Evolutionary conservation across 2,113 vertebrate species (phyloP), one percentile per base, ranked within the genome.

Genomic region (Saiga tatarica): DNA sequence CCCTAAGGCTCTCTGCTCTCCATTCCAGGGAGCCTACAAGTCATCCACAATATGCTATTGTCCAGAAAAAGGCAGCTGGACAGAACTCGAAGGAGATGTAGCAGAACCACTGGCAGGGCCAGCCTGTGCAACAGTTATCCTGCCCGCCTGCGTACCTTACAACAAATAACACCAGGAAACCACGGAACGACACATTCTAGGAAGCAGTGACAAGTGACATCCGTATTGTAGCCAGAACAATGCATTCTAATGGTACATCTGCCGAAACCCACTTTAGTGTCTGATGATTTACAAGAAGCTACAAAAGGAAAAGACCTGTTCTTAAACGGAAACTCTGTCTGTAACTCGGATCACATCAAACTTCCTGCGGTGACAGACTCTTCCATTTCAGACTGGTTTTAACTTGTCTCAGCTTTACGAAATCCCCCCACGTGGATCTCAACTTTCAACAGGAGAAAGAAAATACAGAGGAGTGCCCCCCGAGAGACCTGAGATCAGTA

Each of bases 11-110:
- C 28, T 28, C 59, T 98, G 8, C 95, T 99, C 60, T 98, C 89
- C 21, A 1, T 99, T 99, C 17, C 99, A 99, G 99, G 99, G 99
- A 50, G 99, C 99, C 88, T 99, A 99, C 98, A 99, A 99, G 98
- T 99, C 99, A 74, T 99, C 99, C 23, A 99, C 99, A 92, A 99
- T 99, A 99, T 99, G 99, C 99, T 99, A 99, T 89, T 99, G 99
- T 98, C 99, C 99, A 91, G 99, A 99, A 98, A 99, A 99, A 97
- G 99, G 99, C 96, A 99, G 99, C 88, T 99, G 99, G 99, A 99
- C 99, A 97, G 99, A 99, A 98, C 98, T 99, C 55, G 99, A 99
- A 98, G 99, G 99, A 76, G 99, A 99, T 21, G 99, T 99, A 96
- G 99, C 99, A 0, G 99, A 99, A 98, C 99, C 99, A 9, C 98